A percentile compares a stretch with the other conserved stretches of the same genome.
Conservation (phyloP, 2,113 vertebrate genomes). For the Oceanodroma tethys region DNA sequence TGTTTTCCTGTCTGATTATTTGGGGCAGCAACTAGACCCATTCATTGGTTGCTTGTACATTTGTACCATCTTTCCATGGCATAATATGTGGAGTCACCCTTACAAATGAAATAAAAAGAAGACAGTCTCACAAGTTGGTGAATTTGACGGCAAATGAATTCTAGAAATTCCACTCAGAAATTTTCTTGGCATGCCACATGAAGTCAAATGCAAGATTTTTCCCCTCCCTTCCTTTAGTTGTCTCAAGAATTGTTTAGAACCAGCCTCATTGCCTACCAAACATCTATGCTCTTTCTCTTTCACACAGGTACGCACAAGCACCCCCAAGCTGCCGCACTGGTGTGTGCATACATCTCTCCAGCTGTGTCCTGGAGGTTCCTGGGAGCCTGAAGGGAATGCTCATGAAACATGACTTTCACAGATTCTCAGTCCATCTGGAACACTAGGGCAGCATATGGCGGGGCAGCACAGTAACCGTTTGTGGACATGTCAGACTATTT, state of each 20-base stretch:
- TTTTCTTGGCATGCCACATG: neutral
- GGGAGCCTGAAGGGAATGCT: constrained; percentile 57
- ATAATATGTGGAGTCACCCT: neutral
- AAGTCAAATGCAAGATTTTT: neutral
- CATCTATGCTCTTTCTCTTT: neutral
- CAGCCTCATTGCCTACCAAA: neutral
- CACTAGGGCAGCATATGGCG: constrained; percentile 42
- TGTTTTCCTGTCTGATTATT: neutral
- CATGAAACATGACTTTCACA: constrained; percentile 67
- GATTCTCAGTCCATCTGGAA: constrained; percentile 58
- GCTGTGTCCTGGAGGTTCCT: constrained; percentile 60
- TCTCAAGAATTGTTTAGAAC: neutral
- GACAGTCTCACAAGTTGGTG: neutral
- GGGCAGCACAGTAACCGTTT: constrained; percentile 47
- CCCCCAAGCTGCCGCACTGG: neutral
- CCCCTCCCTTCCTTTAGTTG: neutral
- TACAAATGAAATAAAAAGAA: neutral
- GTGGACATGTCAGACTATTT: constrained; percentile 34
- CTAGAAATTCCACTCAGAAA: neutral
- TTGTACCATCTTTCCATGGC: neutral
- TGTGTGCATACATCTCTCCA: constrained; percentile 35
- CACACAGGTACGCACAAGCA: fast-evolving
- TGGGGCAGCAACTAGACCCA: neutral
- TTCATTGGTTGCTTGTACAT: neutral
- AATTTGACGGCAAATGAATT: neutral